Base-by-base conservation (phyloP, 2,113 vertebrate genomes). In the Cathartes aura region DNA sequence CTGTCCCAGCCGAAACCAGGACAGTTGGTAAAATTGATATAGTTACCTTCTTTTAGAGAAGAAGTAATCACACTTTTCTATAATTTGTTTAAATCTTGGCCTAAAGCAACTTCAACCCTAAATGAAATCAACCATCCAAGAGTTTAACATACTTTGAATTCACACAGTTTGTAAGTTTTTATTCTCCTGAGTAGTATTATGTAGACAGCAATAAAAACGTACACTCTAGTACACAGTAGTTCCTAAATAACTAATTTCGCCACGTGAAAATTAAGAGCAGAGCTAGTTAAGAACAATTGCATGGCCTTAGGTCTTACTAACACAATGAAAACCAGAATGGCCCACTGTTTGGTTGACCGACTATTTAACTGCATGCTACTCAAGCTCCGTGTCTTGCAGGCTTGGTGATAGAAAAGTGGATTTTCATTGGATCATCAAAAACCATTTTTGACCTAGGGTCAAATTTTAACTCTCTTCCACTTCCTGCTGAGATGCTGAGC, bases 401-500 rank as follows among this genome's bases (percentile, higher is more conserved):
- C 18, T 87, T 95, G 60, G 47, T 91, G 64, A 95, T 10, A 90
- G 64, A 87, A 78, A 87, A 89, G 56, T 5, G 1, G 36, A 82
- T 93, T 97, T 95, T 96, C 66, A 64, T 34, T 62, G 30, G 48
- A 48, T 94, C 66, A 70, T 91, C 78, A 80, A 70, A 89, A 90
- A 47, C 1, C 2, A 4, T 68, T 71, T 90, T 75, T 95, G 71
- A 95, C 58, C 48, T 73, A 56, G 32, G 79, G 74, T 91, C 62
- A 88, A 76, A 45, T 93, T 91, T 97, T 94, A 93, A 72, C 48
- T 80, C 40, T 91, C 89, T 95, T 93, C 70, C 58, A 56, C 48
- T 88, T 94, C 89, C 96, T 72, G 73, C 70, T 95, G 91, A 73
- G 89, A 74, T 78, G 76, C 76, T 88, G 96, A 95, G 78, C 43